phyloP scores from a whole-genome alignment of 30 jellyfish, hydroid and myxozoan species.

The Mastigias papua region DNA sequence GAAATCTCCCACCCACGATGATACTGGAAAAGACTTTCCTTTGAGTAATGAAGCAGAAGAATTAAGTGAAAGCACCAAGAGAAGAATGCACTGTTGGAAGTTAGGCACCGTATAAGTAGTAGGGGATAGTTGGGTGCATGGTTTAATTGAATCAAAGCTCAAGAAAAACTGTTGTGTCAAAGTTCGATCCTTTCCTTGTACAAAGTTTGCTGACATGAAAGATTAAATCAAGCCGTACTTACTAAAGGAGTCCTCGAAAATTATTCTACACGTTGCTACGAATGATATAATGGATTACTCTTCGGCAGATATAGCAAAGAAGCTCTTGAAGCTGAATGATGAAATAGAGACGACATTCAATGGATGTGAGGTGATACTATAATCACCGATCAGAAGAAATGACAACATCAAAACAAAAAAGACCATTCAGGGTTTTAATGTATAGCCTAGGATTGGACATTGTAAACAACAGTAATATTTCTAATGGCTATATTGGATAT shows the following conservation, averaged over 20 bases:
- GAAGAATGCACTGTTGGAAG: not conserved
- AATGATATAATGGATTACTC: not conserved
- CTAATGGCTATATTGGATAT: no score
- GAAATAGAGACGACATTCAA: not conserved
- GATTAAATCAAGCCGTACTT: not conserved
- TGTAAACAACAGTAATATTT: no score
- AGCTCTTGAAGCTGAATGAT: not conserved
- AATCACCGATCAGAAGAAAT: not conserved
- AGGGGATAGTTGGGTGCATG: not conserved
- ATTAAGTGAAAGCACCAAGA: not conserved
- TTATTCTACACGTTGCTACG: not conserved
- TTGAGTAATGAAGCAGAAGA: not conserved
- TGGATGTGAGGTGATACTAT: not conserved
- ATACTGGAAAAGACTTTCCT: not conserved
- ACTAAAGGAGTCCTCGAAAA: not conserved
- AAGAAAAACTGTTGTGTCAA: not conserved
- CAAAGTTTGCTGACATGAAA: not conserved
- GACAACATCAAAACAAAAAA: not conserved
- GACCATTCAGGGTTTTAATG: not conserved
- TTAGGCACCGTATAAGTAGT: not conserved
- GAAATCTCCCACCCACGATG: not conserved
- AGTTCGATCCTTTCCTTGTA: not conserved
- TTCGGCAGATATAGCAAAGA: not conserved
- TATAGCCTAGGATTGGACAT: not conserved
- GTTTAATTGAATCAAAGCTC: not conserved